Evolutionary conservation across 2,797 vertebrate species (phyloP).

Genomic region (Phaenicophaeus curvirostris): DNA sequence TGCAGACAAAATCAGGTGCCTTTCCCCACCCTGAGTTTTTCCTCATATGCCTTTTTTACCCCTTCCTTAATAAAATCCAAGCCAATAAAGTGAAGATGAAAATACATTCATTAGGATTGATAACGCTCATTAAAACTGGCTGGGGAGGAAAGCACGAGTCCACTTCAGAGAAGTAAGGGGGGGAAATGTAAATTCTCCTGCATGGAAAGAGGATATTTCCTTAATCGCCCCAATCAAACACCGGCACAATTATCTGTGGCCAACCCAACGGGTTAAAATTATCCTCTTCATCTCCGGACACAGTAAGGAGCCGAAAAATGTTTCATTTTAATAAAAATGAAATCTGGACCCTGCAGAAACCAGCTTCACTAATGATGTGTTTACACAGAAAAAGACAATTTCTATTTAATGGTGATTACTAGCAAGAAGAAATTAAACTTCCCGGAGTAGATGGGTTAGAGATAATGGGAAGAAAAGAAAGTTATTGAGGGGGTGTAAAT

Average conservation of each 20-base stretch:
- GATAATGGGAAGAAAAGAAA: constrained; percentile 72
- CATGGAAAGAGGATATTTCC: constrained; percentile 74
- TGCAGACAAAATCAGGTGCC: neutral
- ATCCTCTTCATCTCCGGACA: constrained; percentile 78
- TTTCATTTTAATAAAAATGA: constrained; percentile 84
- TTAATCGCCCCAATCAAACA: constrained; percentile 83
- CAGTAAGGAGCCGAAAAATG: constrained; percentile 79
- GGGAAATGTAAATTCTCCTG: constrained; percentile 80
- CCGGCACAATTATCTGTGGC: constrained; percentile 78
- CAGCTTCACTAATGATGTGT: constrained; percentile 81
- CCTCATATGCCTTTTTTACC: constrained; percentile 57
- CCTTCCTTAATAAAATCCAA: constrained; percentile 62
- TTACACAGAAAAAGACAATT: constrained; percentile 85
- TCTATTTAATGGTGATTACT: constrained; percentile 85
- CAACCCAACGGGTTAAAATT: constrained; percentile 81
- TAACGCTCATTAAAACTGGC: constrained; percentile 78
- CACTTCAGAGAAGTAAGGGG: constrained; percentile 64
- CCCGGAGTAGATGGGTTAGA: constrained; percentile 76
- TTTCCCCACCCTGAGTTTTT: neutral
- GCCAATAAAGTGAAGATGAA: constrained; percentile 74
- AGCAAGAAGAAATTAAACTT: constrained; percentile 83
- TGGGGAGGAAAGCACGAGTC: constrained; percentile 71
- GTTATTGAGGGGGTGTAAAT: constrained; percentile 63
- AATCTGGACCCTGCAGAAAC: constrained; percentile 82
- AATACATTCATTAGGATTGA: constrained; percentile 78